Percentiles rank a stretch among this genome's conserved stretches.
These are phyloP conservation scores for Mormyrops attenuatus DNA, from an alignment of 2,797 vertebrate genomes.

Conservation along the genomic window DNA sequence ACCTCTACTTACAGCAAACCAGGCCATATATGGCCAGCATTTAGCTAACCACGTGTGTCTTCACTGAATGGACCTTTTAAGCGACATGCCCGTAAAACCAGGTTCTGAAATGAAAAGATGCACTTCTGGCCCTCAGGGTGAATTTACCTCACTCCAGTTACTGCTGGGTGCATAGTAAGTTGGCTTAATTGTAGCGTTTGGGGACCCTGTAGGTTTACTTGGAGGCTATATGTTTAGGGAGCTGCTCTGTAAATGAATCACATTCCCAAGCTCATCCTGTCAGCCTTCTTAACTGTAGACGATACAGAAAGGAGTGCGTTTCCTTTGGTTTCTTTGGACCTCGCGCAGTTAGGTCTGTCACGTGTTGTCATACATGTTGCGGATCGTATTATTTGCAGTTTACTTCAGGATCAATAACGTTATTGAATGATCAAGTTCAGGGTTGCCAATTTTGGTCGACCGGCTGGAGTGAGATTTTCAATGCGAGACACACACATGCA, in stretches of 20 bases:
- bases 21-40: background rate
- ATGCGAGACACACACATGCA: background rate
- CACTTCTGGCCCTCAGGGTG: background rate
- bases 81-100: background rate
- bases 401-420: background rate
- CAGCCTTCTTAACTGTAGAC: background rate
- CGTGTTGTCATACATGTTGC: background rate
- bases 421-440: background rate
- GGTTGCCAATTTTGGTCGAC: background rate
- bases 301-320: background rate
- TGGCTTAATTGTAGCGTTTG: background rate
- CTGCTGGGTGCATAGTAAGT: background rate
- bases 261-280: background rate
- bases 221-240: background rate
- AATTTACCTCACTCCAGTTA: background rate
- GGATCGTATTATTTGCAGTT: background rate
- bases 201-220: background rate
- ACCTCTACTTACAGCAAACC: background rate
- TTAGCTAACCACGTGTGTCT: background rate
- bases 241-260: background rate
- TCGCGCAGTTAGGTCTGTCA: background rate
- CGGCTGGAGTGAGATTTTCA: background rate
- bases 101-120: background rate
- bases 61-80: background rate
- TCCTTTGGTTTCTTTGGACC: background rate